Conservation (phyloP, 2,797 vertebrate genomes). For the Falco concolor region DNA sequence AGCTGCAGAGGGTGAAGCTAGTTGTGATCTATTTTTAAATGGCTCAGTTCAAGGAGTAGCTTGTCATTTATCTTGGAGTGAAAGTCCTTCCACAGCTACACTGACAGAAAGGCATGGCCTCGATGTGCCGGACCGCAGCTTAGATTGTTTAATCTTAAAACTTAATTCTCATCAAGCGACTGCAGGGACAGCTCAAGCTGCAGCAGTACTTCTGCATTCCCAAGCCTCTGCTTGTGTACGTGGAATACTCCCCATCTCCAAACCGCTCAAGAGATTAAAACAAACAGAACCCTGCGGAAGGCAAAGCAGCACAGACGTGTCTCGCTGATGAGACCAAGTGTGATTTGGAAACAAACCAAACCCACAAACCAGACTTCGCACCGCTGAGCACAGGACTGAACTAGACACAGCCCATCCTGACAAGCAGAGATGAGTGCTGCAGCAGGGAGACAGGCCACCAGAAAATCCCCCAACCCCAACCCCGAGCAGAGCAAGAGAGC, state of each 20-base stretch:
- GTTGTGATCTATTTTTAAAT: neutral
- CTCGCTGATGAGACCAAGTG: neutral
- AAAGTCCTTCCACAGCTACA: neutral
- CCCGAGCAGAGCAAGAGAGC: neutral
- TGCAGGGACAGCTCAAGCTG: neutral
- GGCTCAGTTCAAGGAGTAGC: neutral
- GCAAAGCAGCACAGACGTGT: neutral
- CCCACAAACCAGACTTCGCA: neutral
- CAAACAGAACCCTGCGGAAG: neutral
- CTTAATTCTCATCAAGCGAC: neutral
- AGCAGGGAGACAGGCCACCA: neutral
- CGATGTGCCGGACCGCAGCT: neutral
- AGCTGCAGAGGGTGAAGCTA: neutral
- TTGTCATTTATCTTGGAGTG: neutral
- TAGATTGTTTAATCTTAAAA: neutral
- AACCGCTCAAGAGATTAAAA: conserved; percentile 1
- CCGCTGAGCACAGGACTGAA: neutral
- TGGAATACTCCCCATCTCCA: neutral
- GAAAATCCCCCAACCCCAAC: neutral
- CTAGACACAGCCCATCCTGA: neutral
- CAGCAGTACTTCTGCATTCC: neutral
- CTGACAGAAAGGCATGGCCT: neutral
- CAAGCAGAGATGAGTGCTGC: neutral
- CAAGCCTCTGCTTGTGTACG: neutral
- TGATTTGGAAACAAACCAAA: neutral